phyloP scores from a whole-genome alignment of 2,797 vertebrate species.

The Acanthurus lineatus region DNA sequence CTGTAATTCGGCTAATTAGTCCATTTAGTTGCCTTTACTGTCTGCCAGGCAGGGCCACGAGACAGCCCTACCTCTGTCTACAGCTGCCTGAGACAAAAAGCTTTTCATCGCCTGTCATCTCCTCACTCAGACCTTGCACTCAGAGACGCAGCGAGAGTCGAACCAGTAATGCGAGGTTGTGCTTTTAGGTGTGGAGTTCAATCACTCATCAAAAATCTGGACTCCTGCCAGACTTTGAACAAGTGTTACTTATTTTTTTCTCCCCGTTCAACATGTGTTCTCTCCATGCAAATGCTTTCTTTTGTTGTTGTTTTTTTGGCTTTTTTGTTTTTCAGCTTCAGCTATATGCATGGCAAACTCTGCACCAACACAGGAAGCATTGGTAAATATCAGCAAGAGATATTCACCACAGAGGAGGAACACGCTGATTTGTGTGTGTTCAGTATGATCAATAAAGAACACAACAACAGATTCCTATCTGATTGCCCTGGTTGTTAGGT shows the following conservation, averaged over 20 bases:
- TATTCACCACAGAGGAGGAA: background rate
- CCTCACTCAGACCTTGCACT: constrained; percentile 61
- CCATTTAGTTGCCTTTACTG: constrained; percentile 80
- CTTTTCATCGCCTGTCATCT: constrained; percentile 80
- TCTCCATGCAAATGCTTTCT: background rate
- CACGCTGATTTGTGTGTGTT: background rate
- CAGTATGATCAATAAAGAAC: background rate
- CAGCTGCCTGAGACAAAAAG: constrained; percentile 78
- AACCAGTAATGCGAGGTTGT: constrained; percentile 71
- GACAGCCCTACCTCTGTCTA: constrained; percentile 81
- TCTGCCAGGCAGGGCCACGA: constrained; percentile 72
- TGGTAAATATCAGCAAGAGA: background rate
- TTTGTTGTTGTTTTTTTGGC: background rate
- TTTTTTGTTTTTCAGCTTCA: background rate
- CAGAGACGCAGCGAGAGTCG: constrained; percentile 54
- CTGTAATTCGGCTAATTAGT: constrained; percentile 85
- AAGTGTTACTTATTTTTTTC: background rate
- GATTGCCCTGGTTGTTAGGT: background rate
- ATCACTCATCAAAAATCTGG: constrained; percentile 41
- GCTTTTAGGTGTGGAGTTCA: constrained; percentile 71
- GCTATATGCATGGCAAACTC: background rate
- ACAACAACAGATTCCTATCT: background rate
- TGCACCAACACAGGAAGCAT: background rate
- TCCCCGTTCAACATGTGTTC: background rate
- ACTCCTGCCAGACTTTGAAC: constrained; percentile 40